Evolutionary conservation across 2,888 invertebrate genomes (phyloP).

Genomic region (Hypomecis punctinalis): DNA sequence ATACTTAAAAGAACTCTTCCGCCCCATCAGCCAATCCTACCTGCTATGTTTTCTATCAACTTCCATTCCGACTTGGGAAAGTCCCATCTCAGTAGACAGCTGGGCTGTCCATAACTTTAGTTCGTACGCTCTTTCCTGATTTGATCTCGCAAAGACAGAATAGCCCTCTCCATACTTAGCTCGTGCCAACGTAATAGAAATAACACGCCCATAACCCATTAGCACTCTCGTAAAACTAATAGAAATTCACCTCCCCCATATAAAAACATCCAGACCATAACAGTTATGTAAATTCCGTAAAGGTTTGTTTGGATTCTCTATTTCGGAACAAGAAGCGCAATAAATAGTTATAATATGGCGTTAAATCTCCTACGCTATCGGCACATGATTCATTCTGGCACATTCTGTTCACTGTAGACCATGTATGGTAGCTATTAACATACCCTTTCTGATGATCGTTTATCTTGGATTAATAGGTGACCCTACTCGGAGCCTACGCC

Average conservation of each 20-base stretch:
- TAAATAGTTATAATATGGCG: conserved; percentile 34
- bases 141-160: too few species aligned
- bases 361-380: conserved; percentile 61
- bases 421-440: conserved; percentile 69
- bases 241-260: conserved; percentile 28
- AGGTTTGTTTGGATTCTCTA: conserved; percentile 37
- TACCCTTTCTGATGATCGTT: conserved; percentile 66
- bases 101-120: too few species aligned
- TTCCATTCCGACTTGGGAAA: too few species aligned
- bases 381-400: conserved; percentile 63
- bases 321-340: conserved; percentile 23
- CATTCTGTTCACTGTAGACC: conserved; percentile 56
- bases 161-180: too few species aligned
- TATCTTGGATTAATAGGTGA: conserved; percentile 57
- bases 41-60: too few species aligned
- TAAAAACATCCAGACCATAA: conserved; percentile 19
- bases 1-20: too few species aligned
- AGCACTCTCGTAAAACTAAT: conserved; percentile 39
- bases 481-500: conserved; percentile 35
- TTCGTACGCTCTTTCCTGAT: too few species aligned
- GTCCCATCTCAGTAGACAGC: too few species aligned
- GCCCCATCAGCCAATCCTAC: too few species aligned
- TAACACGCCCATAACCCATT: conserved; percentile 27
- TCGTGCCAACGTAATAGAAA: too few species aligned
- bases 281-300: conserved; percentile 37